These are phyloP conservation scores for Drosophila subsilvestris DNA, from an alignment of 2,888 invertebrate genomes.

Conservation along the genomic window DNA sequence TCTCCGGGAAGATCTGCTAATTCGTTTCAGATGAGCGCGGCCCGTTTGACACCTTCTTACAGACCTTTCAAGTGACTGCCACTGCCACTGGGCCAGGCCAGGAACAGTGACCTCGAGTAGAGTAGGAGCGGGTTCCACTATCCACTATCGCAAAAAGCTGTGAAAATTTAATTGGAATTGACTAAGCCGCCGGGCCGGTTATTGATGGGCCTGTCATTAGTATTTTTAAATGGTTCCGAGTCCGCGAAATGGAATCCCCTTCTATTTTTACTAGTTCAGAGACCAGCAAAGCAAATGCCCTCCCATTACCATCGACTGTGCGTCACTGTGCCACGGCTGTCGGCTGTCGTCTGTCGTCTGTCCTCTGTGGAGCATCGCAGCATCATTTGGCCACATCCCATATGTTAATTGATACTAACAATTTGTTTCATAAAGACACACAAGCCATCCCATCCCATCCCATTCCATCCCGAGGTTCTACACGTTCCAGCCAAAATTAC, in stretches of 20 bases:
- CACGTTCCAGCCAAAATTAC: conserved; percentile 34
- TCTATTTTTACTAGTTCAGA: conserved; percentile 32
- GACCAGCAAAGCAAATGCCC: not conserved
- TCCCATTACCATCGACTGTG: conserved; percentile 2
- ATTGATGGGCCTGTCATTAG: conserved; percentile 32
- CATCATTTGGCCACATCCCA: conserved; percentile 57
- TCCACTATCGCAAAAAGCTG: conserved; percentile 33
- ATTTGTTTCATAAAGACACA: conserved; percentile 40
- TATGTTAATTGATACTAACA: conserved; percentile 77
- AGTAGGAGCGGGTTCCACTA: conserved; percentile 5
- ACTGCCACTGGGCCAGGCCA: conserved; percentile 16
- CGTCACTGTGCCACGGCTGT: conserved; percentile 53
- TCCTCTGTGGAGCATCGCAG: conserved; percentile 35
- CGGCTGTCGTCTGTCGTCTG: not conserved
- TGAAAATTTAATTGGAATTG: conserved; percentile 44
- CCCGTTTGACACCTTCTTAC: conserved; percentile 50
- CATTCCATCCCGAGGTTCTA: not conserved
- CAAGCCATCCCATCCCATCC: conserved; percentile 4
- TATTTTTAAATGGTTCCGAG: conserved; percentile 23
- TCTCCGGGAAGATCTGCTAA: conserved; percentile 46
- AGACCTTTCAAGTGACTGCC: not conserved
- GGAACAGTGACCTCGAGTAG: conserved; percentile 41
- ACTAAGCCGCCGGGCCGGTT: conserved; percentile 31
- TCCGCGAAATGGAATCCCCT: conserved; percentile 36
- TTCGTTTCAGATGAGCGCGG: conserved; percentile 51